Evolutionary conservation across 2,888 invertebrate genomes (phyloP).

Genomic region (Ceriagrion tenellum): DNA sequence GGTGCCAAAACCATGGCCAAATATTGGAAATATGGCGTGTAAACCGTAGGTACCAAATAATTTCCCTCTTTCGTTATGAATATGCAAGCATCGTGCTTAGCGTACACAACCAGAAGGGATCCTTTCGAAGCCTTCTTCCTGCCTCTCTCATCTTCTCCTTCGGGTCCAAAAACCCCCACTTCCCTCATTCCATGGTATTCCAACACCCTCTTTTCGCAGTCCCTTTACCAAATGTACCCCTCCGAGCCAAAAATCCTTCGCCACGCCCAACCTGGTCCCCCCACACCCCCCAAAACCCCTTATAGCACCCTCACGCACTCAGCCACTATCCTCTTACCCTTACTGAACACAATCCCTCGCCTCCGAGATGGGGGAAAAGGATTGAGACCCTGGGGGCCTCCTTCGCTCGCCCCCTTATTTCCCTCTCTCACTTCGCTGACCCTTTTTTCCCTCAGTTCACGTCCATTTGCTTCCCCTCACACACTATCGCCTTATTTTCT

Average conservation of each 20-base stretch:
- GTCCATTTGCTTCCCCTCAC: neutral
- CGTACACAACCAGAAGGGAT: neutral
- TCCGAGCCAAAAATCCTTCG: neutral
- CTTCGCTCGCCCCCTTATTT: neutral
- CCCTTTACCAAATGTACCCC: neutral
- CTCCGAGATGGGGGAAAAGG: neutral
- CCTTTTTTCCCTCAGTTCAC: slow-evolving; percentile 3
- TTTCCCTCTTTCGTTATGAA: too few relatives aligned
- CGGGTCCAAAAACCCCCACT: too few relatives aligned
- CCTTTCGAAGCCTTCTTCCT: too few relatives aligned
- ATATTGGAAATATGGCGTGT: too few relatives aligned
- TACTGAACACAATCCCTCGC: neutral
- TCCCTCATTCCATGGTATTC: too few relatives aligned
- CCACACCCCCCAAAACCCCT: too few relatives aligned
- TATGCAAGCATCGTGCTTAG: neutral
- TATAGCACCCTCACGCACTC: neutral
- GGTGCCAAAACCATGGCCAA: too few relatives aligned
- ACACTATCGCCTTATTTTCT: neutral
- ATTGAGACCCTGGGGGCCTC: neutral
- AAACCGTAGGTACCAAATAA: too few relatives aligned
- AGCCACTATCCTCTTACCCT: neutral
- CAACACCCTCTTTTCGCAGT: neutral
- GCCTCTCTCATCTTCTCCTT: neutral
- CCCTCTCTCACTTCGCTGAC: neutral
- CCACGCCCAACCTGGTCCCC: neutral